Conservation (phyloP, 2,888 invertebrate genomes). For the Ichneumon xanthorius region DNA sequence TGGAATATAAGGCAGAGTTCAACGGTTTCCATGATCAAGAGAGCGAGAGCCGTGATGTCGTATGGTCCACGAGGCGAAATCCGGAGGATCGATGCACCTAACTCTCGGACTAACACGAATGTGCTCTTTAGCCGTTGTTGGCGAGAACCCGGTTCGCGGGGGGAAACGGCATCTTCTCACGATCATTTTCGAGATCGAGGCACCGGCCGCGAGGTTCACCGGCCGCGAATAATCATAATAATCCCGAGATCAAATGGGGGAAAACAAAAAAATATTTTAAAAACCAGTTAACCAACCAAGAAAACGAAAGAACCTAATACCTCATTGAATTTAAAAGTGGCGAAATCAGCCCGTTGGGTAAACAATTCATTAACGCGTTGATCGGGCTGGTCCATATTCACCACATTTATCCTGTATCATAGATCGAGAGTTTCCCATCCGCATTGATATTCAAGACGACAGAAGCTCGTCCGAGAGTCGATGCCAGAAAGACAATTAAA, state of each 20-base stretch:
- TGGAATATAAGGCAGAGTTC: constrained; percentile 60
- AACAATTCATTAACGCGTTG: background rate
- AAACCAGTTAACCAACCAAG: constrained; percentile 30
- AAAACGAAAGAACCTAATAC: constrained; percentile 13
- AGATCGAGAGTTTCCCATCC: constrained; percentile 45
- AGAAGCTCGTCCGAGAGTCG: constrained; percentile 46
- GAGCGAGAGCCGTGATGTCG: constrained; percentile 47
- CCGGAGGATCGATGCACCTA: constrained; percentile 66
- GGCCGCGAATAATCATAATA: constrained; percentile 56
- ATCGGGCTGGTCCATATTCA: background rate
- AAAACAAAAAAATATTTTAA: constrained; percentile 19
- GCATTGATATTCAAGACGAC: constrained; percentile 66
- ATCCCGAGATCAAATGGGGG: constrained; percentile 32
- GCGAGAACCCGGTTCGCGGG: constrained; percentile 64
- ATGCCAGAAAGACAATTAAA: constrained; percentile 68
- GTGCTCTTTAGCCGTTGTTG: constrained; percentile 69
- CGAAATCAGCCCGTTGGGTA: background rate
- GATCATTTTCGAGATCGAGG: constrained; percentile 65
- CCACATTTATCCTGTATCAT: constrained; percentile 32
- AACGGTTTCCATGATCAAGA: constrained; percentile 55
- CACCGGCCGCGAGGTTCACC: constrained; percentile 28
- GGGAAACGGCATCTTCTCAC: constrained; percentile 68
- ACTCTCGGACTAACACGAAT: constrained; percentile 70
- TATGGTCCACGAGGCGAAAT: constrained; percentile 44
- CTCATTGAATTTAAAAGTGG: constrained; percentile 44